A percentile compares a stretch with the other conserved stretches of the same genome.
Evolutionary conservation across 2,888 invertebrate genomes (phyloP).

Genomic region (Philonicus albiceps): DNA sequence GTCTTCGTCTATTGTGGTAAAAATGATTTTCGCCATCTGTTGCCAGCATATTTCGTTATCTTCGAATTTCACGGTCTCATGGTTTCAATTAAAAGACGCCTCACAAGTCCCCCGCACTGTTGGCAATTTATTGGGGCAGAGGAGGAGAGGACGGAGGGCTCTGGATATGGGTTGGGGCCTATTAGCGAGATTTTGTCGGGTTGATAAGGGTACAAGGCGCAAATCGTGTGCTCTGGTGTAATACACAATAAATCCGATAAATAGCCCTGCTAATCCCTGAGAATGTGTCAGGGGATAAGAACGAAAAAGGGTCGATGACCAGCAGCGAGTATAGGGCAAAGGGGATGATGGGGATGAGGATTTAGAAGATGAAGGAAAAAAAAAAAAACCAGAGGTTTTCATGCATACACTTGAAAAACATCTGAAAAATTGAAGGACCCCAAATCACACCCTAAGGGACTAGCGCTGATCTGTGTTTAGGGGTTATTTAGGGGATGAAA

Average conservation of each 20-base stretch:
- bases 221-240: background rate
- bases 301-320: background rate
- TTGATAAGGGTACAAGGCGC: background rate
- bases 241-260: background rate
- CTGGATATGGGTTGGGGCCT: no score
- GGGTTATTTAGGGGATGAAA: background rate
- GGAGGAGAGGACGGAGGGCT: background rate
- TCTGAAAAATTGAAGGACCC: background rate
- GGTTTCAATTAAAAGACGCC: background rate
- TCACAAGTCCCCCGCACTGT: no score
- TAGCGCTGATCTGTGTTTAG: background rate
- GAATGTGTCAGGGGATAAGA: no score
- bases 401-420: no score
- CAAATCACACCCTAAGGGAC: background rate
- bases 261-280: background rate
- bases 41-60: background rate
- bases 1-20: no score
- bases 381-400: no score
- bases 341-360: no score
- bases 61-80: background rate
- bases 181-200: background rate
- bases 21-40: background rate
- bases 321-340: no score
- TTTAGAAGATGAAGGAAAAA: no score
- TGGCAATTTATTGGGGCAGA: no score